These are phyloP conservation scores for Thecophora atra DNA, from an alignment of 2,888 invertebrate genomes.

Conservation along the genomic window DNA sequence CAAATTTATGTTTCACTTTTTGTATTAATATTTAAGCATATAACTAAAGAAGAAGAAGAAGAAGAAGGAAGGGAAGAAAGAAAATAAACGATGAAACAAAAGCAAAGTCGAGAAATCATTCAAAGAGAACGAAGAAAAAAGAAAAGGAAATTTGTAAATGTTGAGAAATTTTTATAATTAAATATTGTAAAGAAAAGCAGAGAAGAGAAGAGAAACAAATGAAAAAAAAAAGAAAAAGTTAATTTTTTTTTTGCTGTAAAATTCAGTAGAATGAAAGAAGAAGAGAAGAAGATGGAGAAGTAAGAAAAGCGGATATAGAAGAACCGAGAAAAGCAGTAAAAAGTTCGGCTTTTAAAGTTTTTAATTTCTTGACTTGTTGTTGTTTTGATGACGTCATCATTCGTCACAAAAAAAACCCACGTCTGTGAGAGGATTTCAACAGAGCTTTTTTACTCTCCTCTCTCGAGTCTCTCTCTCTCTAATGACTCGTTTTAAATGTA, in stretches of 20 bases:
- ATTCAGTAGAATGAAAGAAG: too few species aligned
- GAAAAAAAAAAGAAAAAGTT: too few species aligned
- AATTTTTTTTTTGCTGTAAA: too few species aligned
- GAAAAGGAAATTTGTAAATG: constrained; percentile 29
- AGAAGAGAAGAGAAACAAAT: too few species aligned
- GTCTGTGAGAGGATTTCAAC: constrained; percentile 1
- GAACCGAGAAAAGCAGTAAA: not conserved
- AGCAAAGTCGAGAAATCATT: too few species aligned
- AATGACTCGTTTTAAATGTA: not conserved
- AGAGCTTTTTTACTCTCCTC: not conserved
- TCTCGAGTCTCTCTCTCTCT: not conserved
- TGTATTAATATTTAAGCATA: constrained; percentile 8
- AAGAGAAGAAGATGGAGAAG: too few species aligned
- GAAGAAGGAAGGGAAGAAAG: not conserved
- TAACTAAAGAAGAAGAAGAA: not conserved
- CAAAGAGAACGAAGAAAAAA: constrained; percentile 20
- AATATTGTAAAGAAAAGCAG: too few species aligned
- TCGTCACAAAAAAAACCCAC: constrained; percentile 1
- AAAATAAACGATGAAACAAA: not conserved
- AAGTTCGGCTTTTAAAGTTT: not conserved
- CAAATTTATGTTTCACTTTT: constrained; percentile 22
- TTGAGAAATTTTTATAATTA: constrained; percentile 16
- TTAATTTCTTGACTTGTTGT: too few species aligned
- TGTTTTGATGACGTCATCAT: too few species aligned
- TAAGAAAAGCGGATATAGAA: not conserved